phyloP scores from a whole-genome alignment of 2,797 vertebrate genomes.

The Amazonetta brasiliensis region DNA sequence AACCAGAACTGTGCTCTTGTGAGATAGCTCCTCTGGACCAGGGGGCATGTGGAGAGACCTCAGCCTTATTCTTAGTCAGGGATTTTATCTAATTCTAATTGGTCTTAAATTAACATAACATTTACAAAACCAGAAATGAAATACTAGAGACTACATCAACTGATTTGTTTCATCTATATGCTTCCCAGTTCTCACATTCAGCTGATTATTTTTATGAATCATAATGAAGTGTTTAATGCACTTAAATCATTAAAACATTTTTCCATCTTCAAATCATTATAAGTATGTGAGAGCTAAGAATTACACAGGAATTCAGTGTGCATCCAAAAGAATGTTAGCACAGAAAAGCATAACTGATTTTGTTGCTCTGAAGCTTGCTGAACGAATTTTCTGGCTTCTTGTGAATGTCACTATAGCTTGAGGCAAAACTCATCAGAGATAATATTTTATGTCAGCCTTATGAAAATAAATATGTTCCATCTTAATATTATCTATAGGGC shows the following conservation, averaged over 20 bases:
- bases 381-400: not conserved
- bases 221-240: not conserved
- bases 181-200: not conserved
- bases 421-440: not conserved
- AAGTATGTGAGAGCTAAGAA: not conserved
- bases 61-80: not conserved
- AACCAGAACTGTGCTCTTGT: not conserved
- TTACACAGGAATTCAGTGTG: not conserved
- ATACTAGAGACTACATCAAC: not conserved
- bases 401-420: not conserved
- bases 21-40: not conserved
- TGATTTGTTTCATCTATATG: not conserved
- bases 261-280: not conserved
- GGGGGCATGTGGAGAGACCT: not conserved
- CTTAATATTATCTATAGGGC: not conserved
- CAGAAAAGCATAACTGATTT: not conserved
- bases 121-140: not conserved
- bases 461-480: not conserved
- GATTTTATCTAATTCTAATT: not conserved
- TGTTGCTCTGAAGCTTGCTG: not conserved
- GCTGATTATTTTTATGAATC: not conserved
- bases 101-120: not conserved
- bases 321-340: not conserved
- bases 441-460: not conserved
- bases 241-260: not conserved